Conservation (phyloP, 2,888 invertebrate species). For the Glaucopsyche alexis region DNA sequence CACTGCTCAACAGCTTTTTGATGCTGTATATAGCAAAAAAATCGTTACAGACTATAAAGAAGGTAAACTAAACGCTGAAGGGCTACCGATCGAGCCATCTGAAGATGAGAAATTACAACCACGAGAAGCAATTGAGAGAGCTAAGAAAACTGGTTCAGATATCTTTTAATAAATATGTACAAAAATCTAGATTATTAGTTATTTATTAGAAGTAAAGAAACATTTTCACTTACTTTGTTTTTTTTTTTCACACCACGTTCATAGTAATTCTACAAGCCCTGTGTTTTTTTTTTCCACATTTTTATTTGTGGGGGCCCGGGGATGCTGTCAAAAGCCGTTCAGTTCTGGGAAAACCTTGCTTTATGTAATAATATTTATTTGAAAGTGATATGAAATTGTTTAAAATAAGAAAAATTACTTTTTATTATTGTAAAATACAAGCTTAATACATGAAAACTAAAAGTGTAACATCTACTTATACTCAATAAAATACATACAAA, state of each 20-base stretch:
- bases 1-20: constrained; percentile 90
- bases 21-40: constrained; percentile 89
- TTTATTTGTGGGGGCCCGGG: neutral
- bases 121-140: constrained; percentile 84
- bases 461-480: too few relatives aligned
- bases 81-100: constrained; percentile 85
- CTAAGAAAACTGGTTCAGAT: constrained; percentile 90
- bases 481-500: too few relatives aligned
- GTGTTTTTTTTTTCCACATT: neutral
- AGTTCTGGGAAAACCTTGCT: neutral
- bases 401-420: too few relatives aligned
- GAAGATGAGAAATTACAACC: constrained; percentile 85
- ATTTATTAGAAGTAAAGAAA: constrained; percentile 22
- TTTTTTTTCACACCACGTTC: neutral
- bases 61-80: constrained; percentile 84
- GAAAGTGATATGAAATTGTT: too few relatives aligned
- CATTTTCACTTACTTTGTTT: neutral
- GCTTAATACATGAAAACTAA: too few relatives aligned
- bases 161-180: constrained; percentile 75
- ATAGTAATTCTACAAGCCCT: neutral
- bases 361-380: too few relatives aligned
- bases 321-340: neutral
- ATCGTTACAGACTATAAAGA: constrained; percentile 87
- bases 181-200: constrained; percentile 29
- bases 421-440: too few relatives aligned